Percentiles rank a stretch among this genome's conserved stretches.
These are phyloP conservation scores for Miltochrista miniata DNA, from an alignment of 2,888 invertebrate species.

Conservation along the genomic window DNA sequence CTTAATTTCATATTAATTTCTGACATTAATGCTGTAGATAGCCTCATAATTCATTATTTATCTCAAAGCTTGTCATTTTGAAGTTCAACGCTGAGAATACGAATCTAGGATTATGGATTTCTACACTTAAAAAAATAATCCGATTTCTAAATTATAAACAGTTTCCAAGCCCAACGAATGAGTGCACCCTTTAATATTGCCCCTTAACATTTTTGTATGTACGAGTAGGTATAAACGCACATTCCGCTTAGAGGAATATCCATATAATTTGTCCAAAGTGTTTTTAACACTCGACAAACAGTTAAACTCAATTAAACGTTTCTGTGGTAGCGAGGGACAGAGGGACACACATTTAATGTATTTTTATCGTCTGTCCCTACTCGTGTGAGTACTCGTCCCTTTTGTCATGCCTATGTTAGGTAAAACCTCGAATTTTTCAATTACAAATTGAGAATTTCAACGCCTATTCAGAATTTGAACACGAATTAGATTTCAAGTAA, in stretches of 20 bases:
- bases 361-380: neutral
- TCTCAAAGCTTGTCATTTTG: too few relatives aligned
- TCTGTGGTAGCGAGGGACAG: neutral
- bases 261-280: neutral
- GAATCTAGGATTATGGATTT: too few relatives aligned
- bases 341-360: neutral
- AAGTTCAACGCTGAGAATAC: too few relatives aligned
- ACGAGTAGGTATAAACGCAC: too few relatives aligned
- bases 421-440: constrained; percentile 8
- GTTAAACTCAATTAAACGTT: neutral
- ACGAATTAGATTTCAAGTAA: neutral
- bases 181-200: too few relatives aligned
- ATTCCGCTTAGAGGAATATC: neutral
- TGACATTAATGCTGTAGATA: too few relatives aligned
- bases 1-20: too few relatives aligned
- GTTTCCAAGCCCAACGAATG: too few relatives aligned
- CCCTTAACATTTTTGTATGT: neutral
- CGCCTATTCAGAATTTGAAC: constrained; percentile 16
- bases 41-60: too few relatives aligned
- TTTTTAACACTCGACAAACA: neutral
- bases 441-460: constrained; percentile 8
- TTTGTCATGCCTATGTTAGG: neutral
- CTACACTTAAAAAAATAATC: too few relatives aligned
- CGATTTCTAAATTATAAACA: too few relatives aligned
- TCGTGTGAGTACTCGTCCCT: neutral